Base-by-base conservation (phyloP, 2,797 vertebrate species). In the Protosalanx chinensis region DNA sequence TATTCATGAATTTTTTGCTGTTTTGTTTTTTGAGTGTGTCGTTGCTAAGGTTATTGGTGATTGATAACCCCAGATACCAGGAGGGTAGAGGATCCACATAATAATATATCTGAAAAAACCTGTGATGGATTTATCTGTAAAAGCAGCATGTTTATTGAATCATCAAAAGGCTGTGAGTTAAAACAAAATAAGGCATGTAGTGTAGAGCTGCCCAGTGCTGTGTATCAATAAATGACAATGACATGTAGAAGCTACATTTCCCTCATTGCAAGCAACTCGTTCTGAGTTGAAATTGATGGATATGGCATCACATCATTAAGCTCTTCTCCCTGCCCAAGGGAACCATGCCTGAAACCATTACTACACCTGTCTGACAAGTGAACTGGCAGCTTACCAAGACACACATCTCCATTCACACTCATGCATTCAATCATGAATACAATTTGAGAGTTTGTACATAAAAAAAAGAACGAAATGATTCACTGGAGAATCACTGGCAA, bases 371-470 rank as follows among this genome's bases (percentile, higher is more conserved):
- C 63, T 59, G 35, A 57, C 23, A 33, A 10, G 66, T 56, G 16
- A 68, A 18, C 15, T 68, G 51, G 27, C 30, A 15, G 15, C 41
- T 12, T 46, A 46, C 41, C 41, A 51, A 68, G 18, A 20, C 66
- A 67, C 16, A n/a, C 33, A 35, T 37, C 61, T 29, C 20, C 10
- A 20, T 60, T 64, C 61, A 56, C 61, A 18, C 16, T 64, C 70
- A 73, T 75, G 66, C 53, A 57, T 57, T 57, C 18, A 57, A 57
- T 10, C 41, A 46, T 46, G 10, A 13, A 46, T 46, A 8, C 12
- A 8, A 46, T 46, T 46, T 46, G 18, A 64, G 16, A 64, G 3
- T 63, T 73, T 82, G 80, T 67, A 46, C 80, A 77, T 80, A 67
- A 70, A n/a, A 37, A 10, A 12, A 46, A 46, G 12, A 46, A 46